These are phyloP conservation scores for Poeciliopsis presidionis DNA, from an alignment of 2,797 vertebrate species.

Conservation along the genomic window DNA sequence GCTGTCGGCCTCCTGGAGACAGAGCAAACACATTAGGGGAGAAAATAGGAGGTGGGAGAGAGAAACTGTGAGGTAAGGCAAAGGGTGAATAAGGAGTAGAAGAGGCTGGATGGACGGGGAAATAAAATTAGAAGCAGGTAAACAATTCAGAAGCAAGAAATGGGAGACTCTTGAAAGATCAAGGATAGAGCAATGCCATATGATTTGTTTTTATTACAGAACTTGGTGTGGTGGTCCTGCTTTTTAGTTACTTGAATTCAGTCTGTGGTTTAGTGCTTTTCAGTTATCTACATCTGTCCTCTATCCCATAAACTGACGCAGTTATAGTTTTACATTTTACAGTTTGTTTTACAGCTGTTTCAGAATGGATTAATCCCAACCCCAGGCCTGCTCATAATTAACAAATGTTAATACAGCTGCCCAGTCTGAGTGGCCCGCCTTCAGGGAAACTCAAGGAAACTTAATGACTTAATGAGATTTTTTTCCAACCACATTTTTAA, in stretches of 20 bases:
- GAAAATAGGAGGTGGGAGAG: conserved; percentile 19
- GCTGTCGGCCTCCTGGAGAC: conserved; percentile 72
- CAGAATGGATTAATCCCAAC: conserved; percentile 19
- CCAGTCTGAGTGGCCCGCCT: conserved; percentile 5
- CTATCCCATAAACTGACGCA: not conserved
- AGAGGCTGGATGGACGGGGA: not conserved
- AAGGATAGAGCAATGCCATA: not conserved
- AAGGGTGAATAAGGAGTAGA: conserved; percentile 18
- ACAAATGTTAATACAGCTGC: conserved; percentile 12
- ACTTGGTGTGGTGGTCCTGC: not conserved
- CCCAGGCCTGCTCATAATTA: conserved; percentile 19
- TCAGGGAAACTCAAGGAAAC: conserved; percentile 25
- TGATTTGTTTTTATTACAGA: not conserved
- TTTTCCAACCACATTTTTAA: conserved; percentile 20
- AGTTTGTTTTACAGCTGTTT: conserved; percentile 4
- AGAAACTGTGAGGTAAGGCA: conserved; percentile 29
- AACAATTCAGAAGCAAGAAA: not conserved
- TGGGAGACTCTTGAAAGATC: not conserved
- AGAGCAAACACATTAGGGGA: conserved; percentile 57
- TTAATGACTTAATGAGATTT: conserved; percentile 9
- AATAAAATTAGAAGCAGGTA: not conserved
- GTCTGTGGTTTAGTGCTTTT: not conserved
- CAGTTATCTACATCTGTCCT: not conserved
- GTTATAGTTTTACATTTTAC: conserved; percentile 12
- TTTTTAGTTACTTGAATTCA: not conserved